Base-by-base conservation (phyloP, 2,113 vertebrate genomes). In the Carlito syrichta region DNA sequence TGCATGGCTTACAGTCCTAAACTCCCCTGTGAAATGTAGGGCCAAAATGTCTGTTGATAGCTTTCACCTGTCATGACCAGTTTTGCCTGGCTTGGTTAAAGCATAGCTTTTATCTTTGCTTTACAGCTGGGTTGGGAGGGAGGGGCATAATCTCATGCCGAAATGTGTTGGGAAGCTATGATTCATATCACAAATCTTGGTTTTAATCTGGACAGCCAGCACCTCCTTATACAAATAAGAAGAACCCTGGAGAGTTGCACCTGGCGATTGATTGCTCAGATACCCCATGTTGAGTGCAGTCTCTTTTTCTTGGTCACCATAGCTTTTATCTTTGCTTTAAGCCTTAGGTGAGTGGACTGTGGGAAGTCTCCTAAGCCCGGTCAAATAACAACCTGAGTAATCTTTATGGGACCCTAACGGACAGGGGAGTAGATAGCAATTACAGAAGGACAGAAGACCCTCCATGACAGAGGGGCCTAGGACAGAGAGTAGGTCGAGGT, bases 221-320 rank as follows among this genome's bases (percentile, higher is more conserved):
- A 3, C 7, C 3, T 73, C 19, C 38, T 50, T 50, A 9, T 30
- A 38, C 32, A 78, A 45, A 52, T 48, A 22, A 50, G 83, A 68
- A 85, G 60, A 62, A 6, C 27, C 23, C 4, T 25, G 40, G 14
- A 25, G 6, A 48, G 16, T 52, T 58, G 56, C 8, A 8, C 38
- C 43, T 22, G 14, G 73, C 32, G 48, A 12, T 19, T 35, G 48
- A 12, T 19, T 35, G 40, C 20, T 85, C 38, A 5, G 40, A 52
- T 9, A 52, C 60, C 16, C 30, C 0, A 3, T 14, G 30, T 27
- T 38, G 25, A 1, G 32, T 16, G 38, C 3, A 14, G 7, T 17
- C 16, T 5, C 23, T 50, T 58, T 66, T 50, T 93, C 19, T 38
- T 20, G 16, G 23, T 54, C 8, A 10, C 8, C 25, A 8, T 3